phyloP scores from a whole-genome alignment of 2,888 invertebrate species.

The Philereme transversata region DNA sequence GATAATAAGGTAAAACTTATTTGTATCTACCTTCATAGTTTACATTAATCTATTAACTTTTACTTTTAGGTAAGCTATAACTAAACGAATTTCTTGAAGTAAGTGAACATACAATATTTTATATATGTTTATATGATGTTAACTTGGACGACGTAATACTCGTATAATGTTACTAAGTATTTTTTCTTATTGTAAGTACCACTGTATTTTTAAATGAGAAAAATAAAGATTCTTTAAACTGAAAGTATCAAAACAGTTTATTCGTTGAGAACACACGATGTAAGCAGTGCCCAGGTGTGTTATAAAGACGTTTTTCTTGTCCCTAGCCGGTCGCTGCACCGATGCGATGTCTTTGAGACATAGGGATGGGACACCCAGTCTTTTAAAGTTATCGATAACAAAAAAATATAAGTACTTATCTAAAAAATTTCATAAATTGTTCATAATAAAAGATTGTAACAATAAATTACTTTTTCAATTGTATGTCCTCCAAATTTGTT shows the following conservation, averaged over 20 bases:
- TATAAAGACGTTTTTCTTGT: conserved; percentile 78
- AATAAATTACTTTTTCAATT: no score
- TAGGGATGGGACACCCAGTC: conserved; percentile 46
- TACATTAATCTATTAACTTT: no score
- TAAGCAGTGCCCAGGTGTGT: conserved; percentile 67
- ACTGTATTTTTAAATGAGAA: conserved; percentile 10
- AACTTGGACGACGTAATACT: no score
- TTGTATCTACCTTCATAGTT: no score
- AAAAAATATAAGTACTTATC: neutral
- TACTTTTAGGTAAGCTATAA: no score
- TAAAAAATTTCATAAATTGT: conserved; percentile 6
- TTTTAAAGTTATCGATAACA: conserved; percentile 11
- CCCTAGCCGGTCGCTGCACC: conserved; percentile 50
- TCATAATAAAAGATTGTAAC: no score
- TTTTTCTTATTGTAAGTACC: conserved; percentile 6
- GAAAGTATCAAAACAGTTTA: conserved; percentile 57
- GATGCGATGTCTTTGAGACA: conserved; percentile 46
- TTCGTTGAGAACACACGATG: conserved; percentile 3
- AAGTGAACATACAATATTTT: no score
- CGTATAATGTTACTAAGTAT: no score
- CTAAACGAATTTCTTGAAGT: no score
- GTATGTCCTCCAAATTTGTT: no score
- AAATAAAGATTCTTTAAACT: neutral
- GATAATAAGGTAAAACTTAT: no score
- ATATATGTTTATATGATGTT: no score